These are phyloP conservation scores for Chromobotia macracanthus DNA, from an alignment of 2,797 vertebrate genomes.

Conservation along the genomic window DNA sequence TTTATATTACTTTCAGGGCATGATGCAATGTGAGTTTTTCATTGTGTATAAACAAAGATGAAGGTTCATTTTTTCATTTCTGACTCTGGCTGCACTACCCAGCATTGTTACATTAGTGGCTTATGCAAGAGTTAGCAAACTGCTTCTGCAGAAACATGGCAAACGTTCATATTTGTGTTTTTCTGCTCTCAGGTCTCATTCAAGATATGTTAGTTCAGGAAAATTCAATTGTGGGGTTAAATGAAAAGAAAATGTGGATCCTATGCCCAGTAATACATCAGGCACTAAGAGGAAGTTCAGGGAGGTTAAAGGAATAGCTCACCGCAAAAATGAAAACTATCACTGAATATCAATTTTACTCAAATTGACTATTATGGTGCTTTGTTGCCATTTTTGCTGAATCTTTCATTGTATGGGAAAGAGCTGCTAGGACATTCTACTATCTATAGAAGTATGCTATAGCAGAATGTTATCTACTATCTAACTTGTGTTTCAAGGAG, in stretches of 20 bases:
- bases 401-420: too few species aligned
- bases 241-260: not conserved
- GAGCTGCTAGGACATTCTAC: too few species aligned
- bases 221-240: not conserved
- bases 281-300: too few species aligned
- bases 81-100: not conserved
- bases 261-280: not conserved
- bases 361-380: too few species aligned
- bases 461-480: too few species aligned
- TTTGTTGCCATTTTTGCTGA: too few species aligned
- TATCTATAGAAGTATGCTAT: too few species aligned
- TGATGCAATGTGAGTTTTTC: conserved; percentile 24
- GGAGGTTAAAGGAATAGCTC: too few species aligned
- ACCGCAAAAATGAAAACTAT: too few species aligned
- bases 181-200: not conserved
- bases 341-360: too few species aligned
- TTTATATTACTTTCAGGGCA: conserved; percentile 29
- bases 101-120: not conserved
- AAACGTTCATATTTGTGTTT: not conserved
- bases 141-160: not conserved
- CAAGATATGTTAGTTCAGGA: not conserved
- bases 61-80: conserved; percentile 33
- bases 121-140: not conserved
- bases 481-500: too few species aligned
- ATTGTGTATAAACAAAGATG: conserved; percentile 43